Evolutionary conservation across 1,140 invertebrate species (phyloP).

Genomic region (Oppia nitens): DNA sequence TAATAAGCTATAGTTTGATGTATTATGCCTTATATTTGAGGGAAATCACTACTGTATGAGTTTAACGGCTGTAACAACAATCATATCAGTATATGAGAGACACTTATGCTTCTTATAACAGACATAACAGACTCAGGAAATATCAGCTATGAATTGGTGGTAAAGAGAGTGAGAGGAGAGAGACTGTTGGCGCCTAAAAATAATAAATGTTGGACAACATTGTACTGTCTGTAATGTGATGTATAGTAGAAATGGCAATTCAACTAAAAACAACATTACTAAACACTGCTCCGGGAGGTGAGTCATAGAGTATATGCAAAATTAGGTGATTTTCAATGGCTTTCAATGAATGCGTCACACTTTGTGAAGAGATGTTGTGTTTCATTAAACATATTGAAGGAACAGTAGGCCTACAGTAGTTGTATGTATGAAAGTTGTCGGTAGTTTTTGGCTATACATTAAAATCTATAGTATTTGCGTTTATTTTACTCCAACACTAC

Average conservation of each 20-base stretch:
- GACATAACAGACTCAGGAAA: background rate
- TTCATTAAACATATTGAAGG: background rate
- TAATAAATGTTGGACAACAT: background rate
- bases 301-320: background rate
- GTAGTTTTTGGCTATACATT: too few relatives aligned
- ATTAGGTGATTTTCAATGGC: background rate
- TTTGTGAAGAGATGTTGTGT: too few relatives aligned
- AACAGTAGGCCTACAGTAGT: background rate
- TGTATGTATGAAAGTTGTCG: too few relatives aligned
- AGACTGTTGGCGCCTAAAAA: background rate
- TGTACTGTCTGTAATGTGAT: too few relatives aligned
- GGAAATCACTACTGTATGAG: too few relatives aligned
- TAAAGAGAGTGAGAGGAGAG: background rate
- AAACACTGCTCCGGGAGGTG: background rate
- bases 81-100: background rate
- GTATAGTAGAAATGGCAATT: background rate
- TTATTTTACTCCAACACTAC: background rate
- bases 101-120: background rate
- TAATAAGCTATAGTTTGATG: too few relatives aligned
- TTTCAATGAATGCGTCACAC: background rate
- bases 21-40: too few relatives aligned
- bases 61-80: too few relatives aligned
- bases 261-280: background rate
- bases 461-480: too few relatives aligned
- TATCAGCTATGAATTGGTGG: background rate